phyloP scores from a whole-genome alignment of 2,888 invertebrate species.

The Trichopoda pennipes region DNA sequence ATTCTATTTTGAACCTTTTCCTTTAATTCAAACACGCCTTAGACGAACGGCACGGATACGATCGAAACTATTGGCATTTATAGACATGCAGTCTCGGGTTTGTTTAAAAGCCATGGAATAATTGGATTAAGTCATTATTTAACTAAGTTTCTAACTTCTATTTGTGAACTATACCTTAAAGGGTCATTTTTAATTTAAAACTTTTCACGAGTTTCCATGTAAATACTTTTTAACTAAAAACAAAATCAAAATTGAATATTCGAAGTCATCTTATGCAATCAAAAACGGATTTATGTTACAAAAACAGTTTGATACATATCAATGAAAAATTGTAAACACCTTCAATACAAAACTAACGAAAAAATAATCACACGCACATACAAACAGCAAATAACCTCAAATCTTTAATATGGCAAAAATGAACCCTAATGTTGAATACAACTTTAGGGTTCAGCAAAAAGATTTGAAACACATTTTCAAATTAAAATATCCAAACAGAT shows the following conservation, averaged over 20 bases:
- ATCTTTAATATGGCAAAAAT: slow-evolving; percentile 26
- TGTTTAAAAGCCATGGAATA: too few relatives aligned
- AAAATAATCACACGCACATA: neutral
- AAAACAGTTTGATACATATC: slow-evolving; percentile 64
- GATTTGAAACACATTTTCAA: slow-evolving; percentile 21
- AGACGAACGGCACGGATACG: too few relatives aligned
- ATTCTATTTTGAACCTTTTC: too few relatives aligned
- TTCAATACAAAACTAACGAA: slow-evolving; percentile 38
- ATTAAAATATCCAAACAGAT: slow-evolving; percentile 60
- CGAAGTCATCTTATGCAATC: slow-evolving; percentile 56
- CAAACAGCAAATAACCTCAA: neutral
- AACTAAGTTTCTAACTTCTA: too few relatives aligned
- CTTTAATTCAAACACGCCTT: too few relatives aligned
- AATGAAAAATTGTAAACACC: slow-evolving; percentile 62
- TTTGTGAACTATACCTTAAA: too few relatives aligned
- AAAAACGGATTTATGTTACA: slow-evolving; percentile 58
- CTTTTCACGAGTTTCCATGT: slow-evolving; percentile 32
- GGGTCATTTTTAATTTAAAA: neutral
- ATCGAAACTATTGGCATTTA: too few relatives aligned
- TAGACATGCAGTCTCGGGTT: too few relatives aligned
- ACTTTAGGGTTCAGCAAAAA: slow-evolving; percentile 22
- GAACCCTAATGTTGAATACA: slow-evolving; percentile 45
- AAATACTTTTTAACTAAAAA: slow-evolving; percentile 6
- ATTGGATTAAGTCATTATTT: too few relatives aligned
- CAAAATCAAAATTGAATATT: slow-evolving; percentile 1